Conservation (phyloP, 2,888 invertebrate species). For the Notodromas monacha region DNA sequence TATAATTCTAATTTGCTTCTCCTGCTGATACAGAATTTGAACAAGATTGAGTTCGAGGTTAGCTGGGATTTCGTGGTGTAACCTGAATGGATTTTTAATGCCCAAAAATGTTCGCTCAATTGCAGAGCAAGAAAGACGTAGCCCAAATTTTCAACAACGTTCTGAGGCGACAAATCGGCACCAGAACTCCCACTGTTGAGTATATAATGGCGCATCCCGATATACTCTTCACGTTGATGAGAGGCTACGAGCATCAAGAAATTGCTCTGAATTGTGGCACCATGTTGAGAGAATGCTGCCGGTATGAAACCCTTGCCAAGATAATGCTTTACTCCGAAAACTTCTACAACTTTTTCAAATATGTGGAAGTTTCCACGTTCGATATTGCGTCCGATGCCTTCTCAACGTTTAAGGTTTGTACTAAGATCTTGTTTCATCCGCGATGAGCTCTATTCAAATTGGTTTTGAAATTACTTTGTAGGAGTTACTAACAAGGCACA, state of each 20-base stretch:
- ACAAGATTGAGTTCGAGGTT: conserved; percentile 36
- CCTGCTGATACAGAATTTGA: conserved; percentile 50
- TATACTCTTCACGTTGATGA: conserved; percentile 80
- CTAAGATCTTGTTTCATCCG: no score
- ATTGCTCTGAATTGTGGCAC: conserved; percentile 95
- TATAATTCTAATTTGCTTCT: conserved; percentile 84
- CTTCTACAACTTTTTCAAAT: conserved; percentile 98
- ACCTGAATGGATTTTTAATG: no score
- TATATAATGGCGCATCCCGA: conserved; percentile 92
- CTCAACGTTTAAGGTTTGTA: conserved; percentile 99
- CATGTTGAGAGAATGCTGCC: conserved; percentile 90
- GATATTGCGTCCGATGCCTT: conserved; percentile 99
- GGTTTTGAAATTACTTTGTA: conserved; percentile 17
- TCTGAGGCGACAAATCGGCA: conserved; percentile 86
- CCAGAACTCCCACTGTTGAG: conserved; percentile 86
- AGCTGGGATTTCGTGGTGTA: no score
- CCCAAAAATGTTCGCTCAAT: no score
- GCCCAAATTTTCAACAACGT: conserved; percentile 98
- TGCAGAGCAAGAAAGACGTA: conserved; percentile 92
- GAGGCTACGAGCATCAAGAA: conserved; percentile 86
- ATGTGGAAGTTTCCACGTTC: conserved; percentile 97
- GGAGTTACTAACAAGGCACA: conserved; percentile 75
- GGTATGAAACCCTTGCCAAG: conserved; percentile 91
- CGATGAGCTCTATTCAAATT: neutral
- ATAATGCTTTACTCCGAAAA: conserved; percentile 89